Percentiles rank a stretch among this genome's conserved stretches.
phyloP scores from a whole-genome alignment of 1,140 invertebrate genomes.

The Heliconius himera region DNA sequence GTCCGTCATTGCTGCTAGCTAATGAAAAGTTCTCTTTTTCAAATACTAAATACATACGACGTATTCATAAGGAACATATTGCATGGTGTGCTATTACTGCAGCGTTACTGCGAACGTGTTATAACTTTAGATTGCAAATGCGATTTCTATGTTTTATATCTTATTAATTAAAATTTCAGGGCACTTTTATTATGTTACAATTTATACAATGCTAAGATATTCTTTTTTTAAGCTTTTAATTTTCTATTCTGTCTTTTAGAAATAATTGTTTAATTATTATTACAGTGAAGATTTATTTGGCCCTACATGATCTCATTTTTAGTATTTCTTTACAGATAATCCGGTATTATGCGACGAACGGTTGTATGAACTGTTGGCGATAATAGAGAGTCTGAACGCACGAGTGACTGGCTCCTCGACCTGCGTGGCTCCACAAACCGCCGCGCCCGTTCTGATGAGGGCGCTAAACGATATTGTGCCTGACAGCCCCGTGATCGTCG shows the following conservation, averaged over 20 bases:
- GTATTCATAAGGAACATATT: neutral
- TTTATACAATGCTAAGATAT: too few relatives aligned
- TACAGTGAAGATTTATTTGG: neutral
- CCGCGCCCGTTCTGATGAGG: conserved; percentile 71
- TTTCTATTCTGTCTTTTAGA: neutral
- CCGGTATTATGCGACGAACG: conserved; percentile 88
- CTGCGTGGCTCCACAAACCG: conserved; percentile 78
- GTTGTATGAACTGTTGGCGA: conserved; percentile 85
- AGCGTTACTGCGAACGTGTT: conserved; percentile 19
- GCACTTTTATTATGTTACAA: neutral
- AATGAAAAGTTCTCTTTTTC: neutral
- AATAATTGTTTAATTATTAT: neutral
- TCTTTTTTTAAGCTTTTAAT: too few relatives aligned
- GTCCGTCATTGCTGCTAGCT: neutral
- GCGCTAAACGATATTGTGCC: conserved; percentile 72
- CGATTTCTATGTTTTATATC: neutral
- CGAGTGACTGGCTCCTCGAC: conserved; percentile 84
- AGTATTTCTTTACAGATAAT: conserved; percentile 84
- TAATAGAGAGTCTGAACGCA: conserved; percentile 86
- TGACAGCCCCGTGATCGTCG: conserved; percentile 57
- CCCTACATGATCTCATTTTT: neutral
- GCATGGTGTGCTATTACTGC: neutral
- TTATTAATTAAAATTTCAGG: neutral
- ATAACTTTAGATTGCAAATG: neutral
- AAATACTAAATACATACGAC: conserved; percentile 1